Conservation (phyloP, 2,888 invertebrate genomes). For the Drosophila borborema region DNA sequence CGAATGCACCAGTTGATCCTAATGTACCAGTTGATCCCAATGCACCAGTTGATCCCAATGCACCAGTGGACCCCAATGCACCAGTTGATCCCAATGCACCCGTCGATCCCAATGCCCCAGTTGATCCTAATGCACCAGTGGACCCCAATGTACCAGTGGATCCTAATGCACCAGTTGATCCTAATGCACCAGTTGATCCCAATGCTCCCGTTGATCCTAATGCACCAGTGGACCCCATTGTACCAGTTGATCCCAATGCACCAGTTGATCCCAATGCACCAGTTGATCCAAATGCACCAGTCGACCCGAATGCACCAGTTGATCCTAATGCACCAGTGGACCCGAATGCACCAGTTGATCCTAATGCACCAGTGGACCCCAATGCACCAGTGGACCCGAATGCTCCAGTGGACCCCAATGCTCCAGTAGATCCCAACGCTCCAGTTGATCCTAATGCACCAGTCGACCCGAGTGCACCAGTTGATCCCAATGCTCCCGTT, state of each 20-base stretch:
- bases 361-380: constrained; percentile 2
- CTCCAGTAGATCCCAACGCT: neutral
- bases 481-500: constrained; percentile 6
- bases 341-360: constrained; percentile 17
- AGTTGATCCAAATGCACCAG: constrained; percentile 10
- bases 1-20: neutral
- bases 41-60: neutral
- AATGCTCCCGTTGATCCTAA: constrained; percentile 1
- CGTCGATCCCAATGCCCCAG: accelerated
- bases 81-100: neutral
- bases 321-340: constrained; percentile 17
- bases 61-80: neutral
- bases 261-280: neutral
- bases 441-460: neutral
- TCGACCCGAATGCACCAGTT: constrained; percentile 23
- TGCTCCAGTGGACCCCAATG: neutral
- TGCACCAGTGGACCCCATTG: neutral
- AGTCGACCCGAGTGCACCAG: constrained; percentile 13
- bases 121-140: accelerated
- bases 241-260: constrained; percentile 4
- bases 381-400: neutral
- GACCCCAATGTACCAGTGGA: neutral
- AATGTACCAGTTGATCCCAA: neutral
- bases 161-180: neutral
- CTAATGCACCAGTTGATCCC: neutral